Evolutionary conservation across 2,113 vertebrate species (phyloP).

Genomic region (Enhydra lutris): DNA sequence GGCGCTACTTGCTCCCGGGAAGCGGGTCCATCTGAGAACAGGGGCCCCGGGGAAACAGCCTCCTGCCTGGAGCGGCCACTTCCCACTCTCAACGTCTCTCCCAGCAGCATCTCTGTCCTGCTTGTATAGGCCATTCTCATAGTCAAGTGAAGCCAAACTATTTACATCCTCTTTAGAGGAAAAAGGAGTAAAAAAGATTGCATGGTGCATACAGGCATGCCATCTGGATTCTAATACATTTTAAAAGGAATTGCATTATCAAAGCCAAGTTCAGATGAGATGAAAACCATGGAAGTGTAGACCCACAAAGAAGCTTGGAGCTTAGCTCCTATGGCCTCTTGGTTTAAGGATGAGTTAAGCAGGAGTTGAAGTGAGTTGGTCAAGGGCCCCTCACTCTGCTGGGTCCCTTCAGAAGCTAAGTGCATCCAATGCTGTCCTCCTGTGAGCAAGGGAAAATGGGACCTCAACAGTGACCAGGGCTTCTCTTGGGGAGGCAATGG

Average conservation of each 20-base stretch:
- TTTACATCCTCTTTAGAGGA: constrained; percentile 4
- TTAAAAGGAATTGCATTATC: neutral
- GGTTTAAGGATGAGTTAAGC: neutral
- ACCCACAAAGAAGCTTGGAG: neutral
- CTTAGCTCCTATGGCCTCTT: neutral
- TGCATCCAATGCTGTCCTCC: neutral
- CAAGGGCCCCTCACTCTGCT: neutral
- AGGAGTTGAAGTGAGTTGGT: neutral
- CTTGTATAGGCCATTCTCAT: neutral
- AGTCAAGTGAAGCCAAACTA: neutral
- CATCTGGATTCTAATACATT: neutral
- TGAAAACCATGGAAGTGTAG: neutral
- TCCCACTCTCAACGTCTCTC: neutral
- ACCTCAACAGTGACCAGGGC: neutral
- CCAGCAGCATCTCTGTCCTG: neutral
- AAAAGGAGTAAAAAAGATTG: neutral
- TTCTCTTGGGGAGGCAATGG: neutral
- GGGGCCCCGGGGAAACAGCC: neutral
- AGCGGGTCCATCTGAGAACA: neutral
- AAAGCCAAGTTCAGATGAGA: neutral
- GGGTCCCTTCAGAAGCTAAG: neutral
- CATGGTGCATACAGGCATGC: neutral
- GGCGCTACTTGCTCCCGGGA: neutral
- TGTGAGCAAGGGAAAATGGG: neutral
- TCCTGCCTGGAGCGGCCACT: neutral